phyloP scores from a whole-genome alignment of 2,888 invertebrate species.

The Eurytoma adleriae region DNA sequence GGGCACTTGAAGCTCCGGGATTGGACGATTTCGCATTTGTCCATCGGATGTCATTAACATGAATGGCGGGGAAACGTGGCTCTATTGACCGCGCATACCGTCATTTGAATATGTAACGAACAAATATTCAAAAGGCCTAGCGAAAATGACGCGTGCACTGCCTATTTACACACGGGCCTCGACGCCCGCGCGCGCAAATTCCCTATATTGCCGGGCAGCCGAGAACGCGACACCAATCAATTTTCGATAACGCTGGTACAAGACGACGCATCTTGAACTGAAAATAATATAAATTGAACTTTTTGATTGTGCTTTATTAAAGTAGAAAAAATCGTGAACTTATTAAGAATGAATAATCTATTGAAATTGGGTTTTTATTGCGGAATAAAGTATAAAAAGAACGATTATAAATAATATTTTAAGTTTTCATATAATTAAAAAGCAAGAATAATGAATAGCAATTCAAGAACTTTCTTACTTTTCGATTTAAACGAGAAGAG shows the following conservation, averaged over 20 bases:
- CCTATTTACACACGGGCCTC: conserved; percentile 18
- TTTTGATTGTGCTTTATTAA: too few species aligned
- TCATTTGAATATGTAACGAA: conserved; percentile 54
- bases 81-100: background rate
- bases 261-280: too few species aligned
- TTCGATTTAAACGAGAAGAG: too few species aligned
- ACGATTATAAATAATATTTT: too few species aligned
- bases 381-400: too few species aligned
- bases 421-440: too few species aligned
- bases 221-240: background rate
- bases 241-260: background rate
- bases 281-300: too few species aligned
- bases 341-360: too few species aligned
- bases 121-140: conserved; percentile 51
- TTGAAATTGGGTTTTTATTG: too few species aligned
- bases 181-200: background rate
- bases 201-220: background rate
- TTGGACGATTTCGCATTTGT: conserved; percentile 34
- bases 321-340: too few species aligned
- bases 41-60: conserved; percentile 31
- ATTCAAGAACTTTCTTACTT: too few species aligned
- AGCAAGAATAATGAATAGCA: too few species aligned
- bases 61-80: conserved; percentile 1
- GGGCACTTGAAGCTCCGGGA: conserved; percentile 13
- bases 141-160: conserved; percentile 24